Evolutionary conservation across 2,113 vertebrate species (phyloP), one percentile per base, ranked within the genome.

Genomic region (Pelecanus crispus): DNA sequence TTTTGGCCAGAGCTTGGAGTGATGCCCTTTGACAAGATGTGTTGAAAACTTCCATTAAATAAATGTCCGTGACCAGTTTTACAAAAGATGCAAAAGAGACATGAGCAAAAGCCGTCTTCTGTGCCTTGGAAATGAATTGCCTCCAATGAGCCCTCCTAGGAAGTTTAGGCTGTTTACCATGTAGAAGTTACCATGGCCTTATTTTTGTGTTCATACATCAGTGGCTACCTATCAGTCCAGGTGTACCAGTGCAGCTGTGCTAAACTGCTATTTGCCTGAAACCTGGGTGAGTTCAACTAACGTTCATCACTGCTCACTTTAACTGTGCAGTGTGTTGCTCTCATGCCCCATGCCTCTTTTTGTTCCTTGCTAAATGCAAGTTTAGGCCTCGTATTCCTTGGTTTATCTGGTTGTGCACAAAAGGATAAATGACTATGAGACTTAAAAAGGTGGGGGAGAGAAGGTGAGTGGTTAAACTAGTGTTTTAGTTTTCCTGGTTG

Each of bases 231-330:
- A 16, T 73, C 0, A 0, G 7, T 80, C 49, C 50, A 63, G 38
- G 52, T 67, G 34, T 62, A 31, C 36, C 58, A 36, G 36, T 47
- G 26, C 75, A 61, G 53, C n/a, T 79, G 34, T 34, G n/a, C 61
- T 89, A 47, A 87, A 62, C 14, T 67, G 67, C n/a, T 74, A 2
- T 42, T 77, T 63, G 45, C 59, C 75, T 75, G 58, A 47, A 75
- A 40, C 34, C 26, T 36, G 25, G 10, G 22, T 15, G 65, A 89
- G 36, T 81, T 89, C 65, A 44, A 1, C 20, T 75, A 3, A 17
- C 0, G 0, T 55, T 86, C 59, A 20, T 31, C 52, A 17, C 29
- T 0, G 0, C 1, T 17, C 40, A 4, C n/a, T 16, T 44, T 44
- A 59, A 7, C n/a, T 11, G 17, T 34, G 58, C 0, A 0, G 4